Base-by-base conservation (phyloP, 2,888 invertebrate species). In the Campoletis raptor region DNA sequence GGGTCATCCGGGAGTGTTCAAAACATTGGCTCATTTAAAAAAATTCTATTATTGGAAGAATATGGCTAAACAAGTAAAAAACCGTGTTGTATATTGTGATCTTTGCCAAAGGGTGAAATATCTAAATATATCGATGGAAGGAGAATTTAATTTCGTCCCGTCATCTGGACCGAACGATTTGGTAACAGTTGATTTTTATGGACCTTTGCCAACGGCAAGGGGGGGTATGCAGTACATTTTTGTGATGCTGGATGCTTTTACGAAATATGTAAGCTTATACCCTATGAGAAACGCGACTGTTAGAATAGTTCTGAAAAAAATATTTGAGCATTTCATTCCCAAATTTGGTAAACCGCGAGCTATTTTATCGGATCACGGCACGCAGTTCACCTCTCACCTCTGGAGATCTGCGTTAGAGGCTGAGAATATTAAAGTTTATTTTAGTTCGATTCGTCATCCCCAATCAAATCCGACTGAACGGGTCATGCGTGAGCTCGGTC, bases 371-470 rank as follows among this genome's bases (percentile, higher is more conserved):
- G 80, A 80, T 18, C 80, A 80, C 36, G 80, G 80, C 8, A 80
- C 70, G 5, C 80, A 80, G 37, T 80, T 80, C 36, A 80, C 80
- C 0, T 57, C 80, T 3, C 24, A 18, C 10, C 12, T 45, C 40
- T 80, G 80, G 80, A 42, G 10, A 61, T n/a, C 8, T 0, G 40
- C 24, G 12, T 12, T 80, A n/a, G 70, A 80, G 8, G 42, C 42
- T 5, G 36, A 61, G 2, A 30, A 61, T 61, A 80, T 80, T 21
- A n/a, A 57, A 9, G 80, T 80, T 5, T 48, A 70, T n/a, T 80
- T 42, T 21, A 80, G 80, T 9, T 80, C 80, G 36, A 80, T 80
- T 36, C 61, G 70, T 1, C 80, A 80, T 61, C 70, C 80, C 10
- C 80, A 72, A 10, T 80, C 80, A 3, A 80, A 80, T 9, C 70